Conservation (phyloP, 2,888 invertebrate species). For the Diachrysia chrysitis region DNA sequence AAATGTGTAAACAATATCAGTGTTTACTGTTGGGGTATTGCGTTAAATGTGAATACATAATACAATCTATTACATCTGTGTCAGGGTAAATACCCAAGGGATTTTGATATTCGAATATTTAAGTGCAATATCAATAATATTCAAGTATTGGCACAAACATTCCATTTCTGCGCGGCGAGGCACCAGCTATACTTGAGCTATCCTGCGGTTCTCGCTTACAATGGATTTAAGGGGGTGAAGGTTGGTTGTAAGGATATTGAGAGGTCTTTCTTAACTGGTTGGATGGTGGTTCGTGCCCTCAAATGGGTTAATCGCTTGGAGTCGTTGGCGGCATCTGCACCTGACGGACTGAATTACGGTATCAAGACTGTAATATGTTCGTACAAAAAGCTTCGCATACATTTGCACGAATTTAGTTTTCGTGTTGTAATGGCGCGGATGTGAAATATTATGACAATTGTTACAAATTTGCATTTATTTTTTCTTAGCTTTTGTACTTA, state of each 20-base stretch:
- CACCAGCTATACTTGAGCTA: conserved; percentile 62
- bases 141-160: conserved; percentile 81
- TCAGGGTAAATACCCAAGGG: conserved; percentile 60
- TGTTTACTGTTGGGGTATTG: neutral
- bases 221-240: conserved; percentile 43
- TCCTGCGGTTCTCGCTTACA: conserved; percentile 50
- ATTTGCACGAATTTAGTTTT: conserved; percentile 55
- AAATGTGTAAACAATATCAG: neutral
- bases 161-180: conserved; percentile 71
- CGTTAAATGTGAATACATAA: conserved; percentile 38
- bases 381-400: conserved; percentile 68
- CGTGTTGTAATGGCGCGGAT: conserved; percentile 42
- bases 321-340: conserved; percentile 83
- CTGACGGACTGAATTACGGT: conserved; percentile 86
- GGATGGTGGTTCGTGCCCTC: conserved; percentile 67
- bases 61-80: conserved; percentile 58
- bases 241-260: conserved; percentile 59
- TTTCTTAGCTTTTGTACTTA: neutral
- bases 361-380: conserved; percentile 73
- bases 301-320: conserved; percentile 87
- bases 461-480: conserved; percentile 17
- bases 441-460: conserved; percentile 45
- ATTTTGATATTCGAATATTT: conserved; percentile 72
- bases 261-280: conserved; percentile 66
- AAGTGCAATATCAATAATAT: conserved; percentile 81